Evolutionary conservation across 1,140 invertebrate genomes (phyloP).

Genomic region (Trichogramma pretiosum): DNA sequence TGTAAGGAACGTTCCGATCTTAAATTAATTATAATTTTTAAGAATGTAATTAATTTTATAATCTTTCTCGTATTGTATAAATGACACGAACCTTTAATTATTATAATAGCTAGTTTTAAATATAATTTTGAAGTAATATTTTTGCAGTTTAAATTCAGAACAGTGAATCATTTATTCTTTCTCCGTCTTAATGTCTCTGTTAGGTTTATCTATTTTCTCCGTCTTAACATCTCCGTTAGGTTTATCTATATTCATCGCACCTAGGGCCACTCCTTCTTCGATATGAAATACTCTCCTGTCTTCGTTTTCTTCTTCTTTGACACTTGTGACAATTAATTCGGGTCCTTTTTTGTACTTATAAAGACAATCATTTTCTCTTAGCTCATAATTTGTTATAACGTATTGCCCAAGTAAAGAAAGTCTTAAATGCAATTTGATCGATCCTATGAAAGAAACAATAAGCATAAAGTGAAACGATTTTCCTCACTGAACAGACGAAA

Average conservation of each 20-base stretch:
- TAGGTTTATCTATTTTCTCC: no score
- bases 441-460: constrained; percentile 13
- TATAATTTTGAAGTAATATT: no score
- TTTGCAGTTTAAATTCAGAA: no score
- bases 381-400: constrained; percentile 29
- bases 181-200: no score
- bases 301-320: background rate
- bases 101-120: no score
- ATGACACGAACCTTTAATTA: no score
- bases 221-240: no score
- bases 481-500: background rate
- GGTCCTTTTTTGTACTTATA: constrained; percentile 27
- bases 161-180: no score
- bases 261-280: constrained; percentile 3
- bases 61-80: no score
- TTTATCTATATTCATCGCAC: background rate
- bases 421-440: constrained; percentile 29
- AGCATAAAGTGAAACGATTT: background rate
- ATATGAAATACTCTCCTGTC: background rate
- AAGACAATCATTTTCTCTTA: constrained; percentile 23
- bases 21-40: no score
- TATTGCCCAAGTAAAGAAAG: constrained; percentile 33
- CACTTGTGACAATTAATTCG: constrained; percentile 25
- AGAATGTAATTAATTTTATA: no score
- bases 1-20: no score